A percentile compares a stretch with the other conserved stretches of the same genome.
Evolutionary conservation across 2,797 vertebrate species (phyloP).

Genomic region (Chelonia mydas): DNA sequence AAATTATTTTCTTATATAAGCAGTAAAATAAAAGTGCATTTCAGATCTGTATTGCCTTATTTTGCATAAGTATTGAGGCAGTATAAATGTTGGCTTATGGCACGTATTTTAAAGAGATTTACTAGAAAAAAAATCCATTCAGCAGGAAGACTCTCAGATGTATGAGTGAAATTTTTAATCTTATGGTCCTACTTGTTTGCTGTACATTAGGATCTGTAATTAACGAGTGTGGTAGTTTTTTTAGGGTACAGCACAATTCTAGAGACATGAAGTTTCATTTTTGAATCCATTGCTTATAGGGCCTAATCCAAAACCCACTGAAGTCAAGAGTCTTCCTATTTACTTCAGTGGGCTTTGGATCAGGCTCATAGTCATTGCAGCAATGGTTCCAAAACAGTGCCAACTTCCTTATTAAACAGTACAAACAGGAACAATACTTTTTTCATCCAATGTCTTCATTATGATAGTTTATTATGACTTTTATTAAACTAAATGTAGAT

Average conservation of each 20-base stretch:
- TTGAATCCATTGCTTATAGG: slow-evolving; percentile 11
- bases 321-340: slow-evolving; percentile 28
- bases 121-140: neutral
- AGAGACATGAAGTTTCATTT: slow-evolving; percentile 35
- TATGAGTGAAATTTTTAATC: slow-evolving; percentile 51
- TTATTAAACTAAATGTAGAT: slow-evolving; percentile 20
- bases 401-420: neutral
- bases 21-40: neutral
- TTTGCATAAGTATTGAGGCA: neutral
- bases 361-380: neutral
- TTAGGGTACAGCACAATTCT: slow-evolving; percentile 7
- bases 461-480: too few relatives aligned
- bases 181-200: neutral
- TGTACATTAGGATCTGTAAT: neutral
- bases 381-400: neutral
- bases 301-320: slow-evolving; percentile 2
- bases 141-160: neutral
- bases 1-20: neutral
- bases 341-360: neutral
- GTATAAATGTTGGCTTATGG: neutral
- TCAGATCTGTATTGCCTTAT: neutral
- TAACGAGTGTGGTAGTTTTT: slow-evolving; percentile 30
- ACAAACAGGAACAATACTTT: neutral
- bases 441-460: slow-evolving; percentile 27
- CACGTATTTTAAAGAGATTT: slow-evolving; percentile 4